Evolutionary conservation across 2,113 vertebrate species (phyloP).

Genomic region (Nesogale talazaci): DNA sequence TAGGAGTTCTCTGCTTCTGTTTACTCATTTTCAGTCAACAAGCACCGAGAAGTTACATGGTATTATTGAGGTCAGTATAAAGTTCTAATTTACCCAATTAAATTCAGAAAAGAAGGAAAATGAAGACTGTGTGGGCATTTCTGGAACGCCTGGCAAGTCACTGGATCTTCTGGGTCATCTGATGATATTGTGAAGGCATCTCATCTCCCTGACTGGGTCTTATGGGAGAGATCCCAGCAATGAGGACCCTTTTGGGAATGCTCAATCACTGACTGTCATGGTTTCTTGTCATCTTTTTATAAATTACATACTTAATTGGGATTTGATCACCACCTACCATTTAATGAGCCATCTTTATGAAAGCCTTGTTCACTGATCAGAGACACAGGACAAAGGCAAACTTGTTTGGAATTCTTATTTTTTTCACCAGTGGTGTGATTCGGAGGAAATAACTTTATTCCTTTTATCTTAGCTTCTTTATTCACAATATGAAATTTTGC

Average conservation of each 20-base stretch:
- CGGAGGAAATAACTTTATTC: background rate
- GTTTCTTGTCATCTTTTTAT: constrained; percentile 3
- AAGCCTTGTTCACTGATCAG: background rate
- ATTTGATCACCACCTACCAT: background rate
- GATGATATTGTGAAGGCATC: background rate
- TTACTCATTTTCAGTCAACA: constrained; percentile 41
- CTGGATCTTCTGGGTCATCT: background rate
- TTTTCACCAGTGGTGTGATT: background rate
- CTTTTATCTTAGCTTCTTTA: background rate
- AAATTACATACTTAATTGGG: background rate
- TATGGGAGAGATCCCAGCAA: background rate
- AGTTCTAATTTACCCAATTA: background rate
- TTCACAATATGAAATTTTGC: background rate
- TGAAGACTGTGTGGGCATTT: background rate
- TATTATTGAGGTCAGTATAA: background rate
- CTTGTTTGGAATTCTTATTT: background rate
- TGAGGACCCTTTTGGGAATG: background rate
- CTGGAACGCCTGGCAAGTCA: background rate
- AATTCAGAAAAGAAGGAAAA: background rate
- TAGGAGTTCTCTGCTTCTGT: background rate
- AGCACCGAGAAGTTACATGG: background rate
- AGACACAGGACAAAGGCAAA: background rate
- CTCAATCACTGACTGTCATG: background rate
- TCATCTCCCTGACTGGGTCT: background rate
- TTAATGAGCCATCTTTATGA: background rate